phyloP scores from a whole-genome alignment of 64 coral and sea anemone species.

The Trachythela sp. region DNA sequence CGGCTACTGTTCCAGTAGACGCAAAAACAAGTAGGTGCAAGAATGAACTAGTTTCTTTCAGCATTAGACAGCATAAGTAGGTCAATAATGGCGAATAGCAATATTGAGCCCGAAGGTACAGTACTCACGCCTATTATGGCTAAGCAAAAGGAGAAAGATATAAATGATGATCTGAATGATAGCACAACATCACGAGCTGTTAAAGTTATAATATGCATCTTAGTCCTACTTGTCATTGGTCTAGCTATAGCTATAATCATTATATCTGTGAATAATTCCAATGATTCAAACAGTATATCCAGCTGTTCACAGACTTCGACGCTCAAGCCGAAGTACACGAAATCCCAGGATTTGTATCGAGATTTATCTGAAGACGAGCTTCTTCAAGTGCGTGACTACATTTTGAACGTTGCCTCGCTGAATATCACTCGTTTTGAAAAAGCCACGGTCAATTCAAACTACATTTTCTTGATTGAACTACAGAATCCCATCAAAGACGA shows the following conservation, averaged over 20 bases:
- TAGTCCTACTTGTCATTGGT: background rate
- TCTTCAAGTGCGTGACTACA: constrained; percentile 53
- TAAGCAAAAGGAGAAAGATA: no score
- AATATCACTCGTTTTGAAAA: constrained; percentile 49
- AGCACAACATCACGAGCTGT: no score
- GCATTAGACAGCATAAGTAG: no score
- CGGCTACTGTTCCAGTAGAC: no score
- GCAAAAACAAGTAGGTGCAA: no score
- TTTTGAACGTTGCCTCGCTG: constrained; percentile 27
- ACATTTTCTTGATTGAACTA: constrained; percentile 66
- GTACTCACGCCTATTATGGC: no score
- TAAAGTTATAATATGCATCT: no score
- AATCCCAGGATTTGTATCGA: background rate
- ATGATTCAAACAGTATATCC: background rate
- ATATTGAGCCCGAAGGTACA: no score
- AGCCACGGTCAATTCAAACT: constrained; percentile 47
- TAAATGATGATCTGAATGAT: no score
- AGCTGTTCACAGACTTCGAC: background rate
- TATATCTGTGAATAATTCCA: background rate
- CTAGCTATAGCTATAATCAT: background rate
- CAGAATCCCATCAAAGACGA: constrained; percentile 51
- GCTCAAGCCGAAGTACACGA: background rate
- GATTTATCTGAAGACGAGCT: constrained; percentile 56
- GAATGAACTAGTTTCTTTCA: no score
- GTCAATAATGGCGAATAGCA: no score